phyloP scores from a whole-genome alignment of 2,113 vertebrate species.

The Agapornis roseicollis region DNA sequence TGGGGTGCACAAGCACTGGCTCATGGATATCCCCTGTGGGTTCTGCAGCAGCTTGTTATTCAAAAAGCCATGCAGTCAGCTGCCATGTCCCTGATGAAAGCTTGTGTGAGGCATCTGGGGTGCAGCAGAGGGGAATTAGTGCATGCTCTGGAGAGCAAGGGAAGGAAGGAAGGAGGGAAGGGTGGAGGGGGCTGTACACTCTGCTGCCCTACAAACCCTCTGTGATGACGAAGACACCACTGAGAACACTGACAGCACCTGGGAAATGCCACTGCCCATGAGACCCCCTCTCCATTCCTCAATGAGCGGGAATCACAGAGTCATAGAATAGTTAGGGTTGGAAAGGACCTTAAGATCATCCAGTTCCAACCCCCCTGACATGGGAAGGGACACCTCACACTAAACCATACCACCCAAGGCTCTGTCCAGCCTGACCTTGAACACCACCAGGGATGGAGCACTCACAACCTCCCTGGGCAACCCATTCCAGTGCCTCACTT shows the following conservation, averaged over 20 bases:
- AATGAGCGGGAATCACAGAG: neutral
- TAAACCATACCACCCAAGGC: neutral
- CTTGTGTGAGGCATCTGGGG: neutral
- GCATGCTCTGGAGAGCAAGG: neutral
- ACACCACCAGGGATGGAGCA: neutral
- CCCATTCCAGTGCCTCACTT: neutral
- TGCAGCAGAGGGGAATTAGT: neutral
- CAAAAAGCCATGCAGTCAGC: neutral
- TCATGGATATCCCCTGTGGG: neutral
- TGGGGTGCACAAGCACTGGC: rapidly evolving
- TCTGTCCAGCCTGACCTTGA: neutral
- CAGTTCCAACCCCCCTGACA: neutral
- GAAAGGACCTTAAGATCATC: neutral
- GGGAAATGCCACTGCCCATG: neutral
- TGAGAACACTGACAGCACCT: neutral
- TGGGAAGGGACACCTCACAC: neutral
- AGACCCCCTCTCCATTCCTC: neutral
- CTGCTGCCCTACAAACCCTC: neutral
- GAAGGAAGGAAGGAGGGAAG: neutral
- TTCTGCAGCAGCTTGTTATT: neutral
- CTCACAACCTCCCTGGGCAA: neutral
- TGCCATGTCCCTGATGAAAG: rapidly evolving
- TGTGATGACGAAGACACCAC: neutral
- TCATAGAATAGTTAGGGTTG: neutral
- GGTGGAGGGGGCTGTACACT: neutral